Conservation (phyloP, 2,797 vertebrate species). For the Phoebastria nigripes region DNA sequence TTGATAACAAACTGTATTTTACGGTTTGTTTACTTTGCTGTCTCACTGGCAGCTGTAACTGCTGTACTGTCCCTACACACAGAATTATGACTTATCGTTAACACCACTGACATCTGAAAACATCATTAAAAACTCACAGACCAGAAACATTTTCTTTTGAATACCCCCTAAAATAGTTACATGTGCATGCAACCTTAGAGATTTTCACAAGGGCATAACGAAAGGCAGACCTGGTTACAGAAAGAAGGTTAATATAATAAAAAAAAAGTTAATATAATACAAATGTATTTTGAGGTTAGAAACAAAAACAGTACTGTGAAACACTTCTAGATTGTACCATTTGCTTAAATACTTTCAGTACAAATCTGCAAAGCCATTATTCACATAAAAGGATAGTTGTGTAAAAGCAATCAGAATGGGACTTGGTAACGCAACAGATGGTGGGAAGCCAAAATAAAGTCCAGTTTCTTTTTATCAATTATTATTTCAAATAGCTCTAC, state of each 20-base stretch:
- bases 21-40: neutral
- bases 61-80: neutral
- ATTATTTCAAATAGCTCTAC: neutral
- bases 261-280: neutral
- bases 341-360: neutral
- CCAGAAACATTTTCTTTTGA: neutral
- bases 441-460: neutral
- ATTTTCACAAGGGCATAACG: neutral
- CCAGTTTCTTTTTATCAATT: neutral
- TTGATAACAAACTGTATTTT: neutral
- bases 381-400: neutral
- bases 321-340: neutral
- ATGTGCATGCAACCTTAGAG: neutral
- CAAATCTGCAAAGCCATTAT: neutral
- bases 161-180: neutral
- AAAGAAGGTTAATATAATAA: neutral
- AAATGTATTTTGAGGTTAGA: neutral
- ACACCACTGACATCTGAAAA: neutral
- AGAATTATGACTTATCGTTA: neutral
- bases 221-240: neutral
- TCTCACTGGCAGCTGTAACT: neutral
- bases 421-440: neutral
- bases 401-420: neutral
- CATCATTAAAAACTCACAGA: neutral
- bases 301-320: neutral